Base-by-base conservation (phyloP, 2,888 invertebrate genomes). In the Agrilus biguttatus region DNA sequence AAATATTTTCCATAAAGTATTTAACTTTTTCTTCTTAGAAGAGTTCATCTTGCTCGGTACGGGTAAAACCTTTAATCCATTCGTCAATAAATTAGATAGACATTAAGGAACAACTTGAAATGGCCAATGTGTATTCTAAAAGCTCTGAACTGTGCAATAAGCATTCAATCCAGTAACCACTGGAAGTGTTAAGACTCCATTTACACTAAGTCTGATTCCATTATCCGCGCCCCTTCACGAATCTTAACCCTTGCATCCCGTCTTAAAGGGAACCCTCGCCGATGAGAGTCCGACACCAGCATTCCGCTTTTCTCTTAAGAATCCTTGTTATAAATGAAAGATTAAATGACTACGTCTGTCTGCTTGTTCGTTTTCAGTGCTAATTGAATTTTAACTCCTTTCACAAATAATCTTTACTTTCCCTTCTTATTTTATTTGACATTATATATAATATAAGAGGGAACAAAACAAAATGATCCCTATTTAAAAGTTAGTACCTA, bases 201-300 rank as follows among this genome's bases (percentile, higher is more conserved):
- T 65, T 65, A 64, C 62, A 59, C 61, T 65, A 62, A 64, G 62
- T 64, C 64, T 64, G 63, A 65, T 65, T 65, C 65, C 65, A 65
- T 65, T 65, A 65, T 64, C 65, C 61, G 54, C 42, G 40, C 57
- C 61, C 62, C 61, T 60, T 55, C 50, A 47, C 60, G 61, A 59
- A 61, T 61, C 59, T 63, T 64, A 61, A 61, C 61, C 64, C 63
- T 59, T 57, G 54, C 54, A 53, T 44, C 44, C 43, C 46, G 45
- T 47, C 45, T 47, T 47, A 43, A 28, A 28, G 28, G 28, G 28
- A 28, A 28, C 21, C 21, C 23, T 21, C 13, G 17, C n/a, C 8
- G 17, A 21, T 17, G 7, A 7, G 38, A 21, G 14, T 38, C 13
- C 17, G 23, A 38, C 13, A 38, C 12, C 13, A 38, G 28, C 28